Evolutionary conservation across 2,113 vertebrate genomes (phyloP).

Genomic region (Synodontis membranacea): DNA sequence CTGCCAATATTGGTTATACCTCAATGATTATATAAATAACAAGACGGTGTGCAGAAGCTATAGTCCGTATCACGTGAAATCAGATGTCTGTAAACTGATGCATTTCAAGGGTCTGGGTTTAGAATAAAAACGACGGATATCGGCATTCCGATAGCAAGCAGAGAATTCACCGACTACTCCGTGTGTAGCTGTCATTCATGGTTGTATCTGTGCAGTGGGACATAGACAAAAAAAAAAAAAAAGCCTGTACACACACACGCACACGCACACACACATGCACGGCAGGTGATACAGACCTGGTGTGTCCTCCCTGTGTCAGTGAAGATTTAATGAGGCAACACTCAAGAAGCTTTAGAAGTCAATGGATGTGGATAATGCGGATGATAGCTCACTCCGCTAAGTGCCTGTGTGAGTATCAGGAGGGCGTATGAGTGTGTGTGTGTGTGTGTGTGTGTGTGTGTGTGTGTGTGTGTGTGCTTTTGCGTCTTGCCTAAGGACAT

Average conservation of each 20-base stretch:
- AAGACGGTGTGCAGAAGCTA: not conserved
- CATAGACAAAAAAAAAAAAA: not conserved
- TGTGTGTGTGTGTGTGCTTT: not conserved
- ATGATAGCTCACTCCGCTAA: conserved; percentile 58
- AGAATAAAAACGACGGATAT: not conserved
- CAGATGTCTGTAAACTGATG: not conserved
- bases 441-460: conserved; percentile 49
- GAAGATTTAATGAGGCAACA: conserved; percentile 75
- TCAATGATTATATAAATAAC: not conserved
- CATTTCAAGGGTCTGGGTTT: not conserved
- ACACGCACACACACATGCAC: not conserved
- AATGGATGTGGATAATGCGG: conserved; percentile 74
- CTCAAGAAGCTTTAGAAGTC: conserved; percentile 75
- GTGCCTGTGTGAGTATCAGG: conserved; percentile 50
- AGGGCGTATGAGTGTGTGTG: conserved; percentile 26
- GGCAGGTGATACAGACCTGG: conserved; percentile 56
- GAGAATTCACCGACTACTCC: not conserved
- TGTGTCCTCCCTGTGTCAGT: conserved; percentile 70
- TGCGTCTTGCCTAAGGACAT: conserved; percentile 44
- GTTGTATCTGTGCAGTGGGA: not conserved
- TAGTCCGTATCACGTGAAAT: not conserved
- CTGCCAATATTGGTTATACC: conserved; percentile 24
- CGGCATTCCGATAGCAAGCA: not conserved
- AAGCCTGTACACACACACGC: not conserved
- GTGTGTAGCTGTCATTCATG: conserved; percentile 10